Percentiles rank a stretch among this genome's conserved stretches.
Conservation (phyloP, 2,113 vertebrate genomes). For the Saguinus midas region DNA sequence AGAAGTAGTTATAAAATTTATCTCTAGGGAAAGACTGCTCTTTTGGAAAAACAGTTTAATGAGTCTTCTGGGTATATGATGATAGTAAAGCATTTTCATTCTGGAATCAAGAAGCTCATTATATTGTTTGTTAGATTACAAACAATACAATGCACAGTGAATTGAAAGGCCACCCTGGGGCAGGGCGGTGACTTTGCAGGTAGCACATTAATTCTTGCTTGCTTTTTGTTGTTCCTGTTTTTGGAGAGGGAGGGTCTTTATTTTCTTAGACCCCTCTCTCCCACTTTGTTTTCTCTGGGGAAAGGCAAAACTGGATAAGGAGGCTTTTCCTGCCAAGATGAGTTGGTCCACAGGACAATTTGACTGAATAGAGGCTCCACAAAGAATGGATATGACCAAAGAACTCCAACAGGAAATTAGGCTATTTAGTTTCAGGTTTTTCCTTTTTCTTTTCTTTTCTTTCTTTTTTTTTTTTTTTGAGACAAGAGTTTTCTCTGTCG, state of each 20-base stretch:
- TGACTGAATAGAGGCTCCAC: background rate
- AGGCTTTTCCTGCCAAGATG: background rate
- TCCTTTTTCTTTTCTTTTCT: background rate
- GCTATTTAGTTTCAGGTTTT: background rate
- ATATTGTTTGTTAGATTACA: background rate
- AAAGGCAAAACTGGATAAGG: background rate
- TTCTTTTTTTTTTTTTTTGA: background rate
- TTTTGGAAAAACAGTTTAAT: constrained; percentile 56
- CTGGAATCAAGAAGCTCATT: constrained; percentile 11
- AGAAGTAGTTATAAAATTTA: background rate
- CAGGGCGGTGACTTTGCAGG: background rate
- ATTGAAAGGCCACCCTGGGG: background rate
- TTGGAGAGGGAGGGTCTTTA: background rate
- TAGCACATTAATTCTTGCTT: background rate
- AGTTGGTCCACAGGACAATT: background rate
- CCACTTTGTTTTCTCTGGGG: background rate
- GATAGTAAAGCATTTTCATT: constrained; percentile 32
- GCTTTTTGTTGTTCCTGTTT: background rate
- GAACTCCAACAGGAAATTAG: background rate
- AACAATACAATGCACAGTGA: background rate
- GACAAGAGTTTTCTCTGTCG: rapidly evolving
- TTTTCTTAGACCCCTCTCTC: background rate
- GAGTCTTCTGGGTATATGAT: constrained; percentile 13
- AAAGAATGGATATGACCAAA: background rate
- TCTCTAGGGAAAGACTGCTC: constrained; percentile 32